These are phyloP conservation scores for Fopius arisanus DNA, from an alignment of 1,140 invertebrate species.

Conservation along the genomic window DNA sequence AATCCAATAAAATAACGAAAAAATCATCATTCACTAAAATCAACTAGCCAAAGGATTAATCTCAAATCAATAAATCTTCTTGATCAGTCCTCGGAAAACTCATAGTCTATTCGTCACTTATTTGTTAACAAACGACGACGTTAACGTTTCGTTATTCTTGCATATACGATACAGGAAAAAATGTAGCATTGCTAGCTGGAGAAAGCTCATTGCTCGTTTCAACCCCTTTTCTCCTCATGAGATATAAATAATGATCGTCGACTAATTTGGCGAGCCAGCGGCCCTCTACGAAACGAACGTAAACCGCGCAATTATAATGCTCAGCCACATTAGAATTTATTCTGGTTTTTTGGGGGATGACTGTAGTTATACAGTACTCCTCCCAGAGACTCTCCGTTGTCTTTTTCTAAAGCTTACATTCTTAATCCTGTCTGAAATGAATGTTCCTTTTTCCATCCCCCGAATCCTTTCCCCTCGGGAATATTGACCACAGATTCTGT, in stretches of 20 bases:
- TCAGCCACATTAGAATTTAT: slow-evolving; percentile 65
- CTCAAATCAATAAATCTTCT: not conserved
- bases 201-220: slow-evolving; percentile 51
- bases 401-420: slow-evolving; percentile 63
- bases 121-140: slow-evolving; percentile 24
- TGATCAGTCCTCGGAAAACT: not conserved
- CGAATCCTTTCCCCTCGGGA: not conserved
- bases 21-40: no score
- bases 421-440: slow-evolving; percentile 61
- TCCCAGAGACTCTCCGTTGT: slow-evolving; percentile 40
- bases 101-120: not conserved
- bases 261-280: slow-evolving; percentile 60
- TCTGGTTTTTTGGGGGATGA: slow-evolving; percentile 33
- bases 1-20: no score
- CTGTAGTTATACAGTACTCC: not conserved
- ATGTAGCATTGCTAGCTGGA: slow-evolving; percentile 13
- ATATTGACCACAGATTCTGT: not conserved
- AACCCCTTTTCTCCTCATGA: slow-evolving; percentile 59
- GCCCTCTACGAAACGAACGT: slow-evolving; percentile 50
- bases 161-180: not conserved
- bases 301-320: slow-evolving; percentile 65
- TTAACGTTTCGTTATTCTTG: slow-evolving; percentile 57
- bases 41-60: no score
- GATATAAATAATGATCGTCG: slow-evolving; percentile 66
- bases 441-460: slow-evolving; percentile 43